Base-by-base conservation (phyloP, 2,888 invertebrate genomes). In the Emmelina monodactyla region DNA sequence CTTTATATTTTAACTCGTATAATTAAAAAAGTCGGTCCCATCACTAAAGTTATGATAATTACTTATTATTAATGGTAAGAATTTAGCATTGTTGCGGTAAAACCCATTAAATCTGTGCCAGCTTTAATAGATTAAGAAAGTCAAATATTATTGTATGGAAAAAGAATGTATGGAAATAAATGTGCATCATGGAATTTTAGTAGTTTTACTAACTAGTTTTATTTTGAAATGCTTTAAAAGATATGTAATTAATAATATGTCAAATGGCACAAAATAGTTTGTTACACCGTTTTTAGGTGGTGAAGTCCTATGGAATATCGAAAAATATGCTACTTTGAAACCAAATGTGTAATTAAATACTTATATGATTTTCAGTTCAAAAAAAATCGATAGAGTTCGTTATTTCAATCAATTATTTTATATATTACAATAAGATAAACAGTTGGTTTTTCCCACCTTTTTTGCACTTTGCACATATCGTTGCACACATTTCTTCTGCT, bases 61-160 rank as follows among this genome's bases (percentile, higher is more conserved):
- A 28, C 15, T 29, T 15, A 14, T 39, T 30, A 19, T 16, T 41
- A 39, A 37, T 40, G 37, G 42, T 35, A 33, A 35, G 35, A 40
- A 28, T 39, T 40, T 33, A 38, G 55, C 63, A 64, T 51, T 52
- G 59, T 58, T 53, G 64, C 69, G 64, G 58, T 63, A 43, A 68
- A 72, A 69, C 59, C 60, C 69, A 64, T 58, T 55, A 65, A 65
- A 64, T 65, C 56, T 68, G 66, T 66, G 64, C 64, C 73, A 78
- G 78, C 78, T 78, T 78, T 78, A 78, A 78, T 78, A 78, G 76
- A 42, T 53, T 42, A 73, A 78, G 76, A 76, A 58, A 50, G 64
- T 36, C 28, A 32, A 56, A 58, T 61, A 59, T 58, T 62, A 59
- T 58, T 61, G 62, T 61, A 62, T 56, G 55, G 58, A 47, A 62